Conservation (phyloP, 2,888 invertebrate species). For the Platycheirus rosarum region DNA sequence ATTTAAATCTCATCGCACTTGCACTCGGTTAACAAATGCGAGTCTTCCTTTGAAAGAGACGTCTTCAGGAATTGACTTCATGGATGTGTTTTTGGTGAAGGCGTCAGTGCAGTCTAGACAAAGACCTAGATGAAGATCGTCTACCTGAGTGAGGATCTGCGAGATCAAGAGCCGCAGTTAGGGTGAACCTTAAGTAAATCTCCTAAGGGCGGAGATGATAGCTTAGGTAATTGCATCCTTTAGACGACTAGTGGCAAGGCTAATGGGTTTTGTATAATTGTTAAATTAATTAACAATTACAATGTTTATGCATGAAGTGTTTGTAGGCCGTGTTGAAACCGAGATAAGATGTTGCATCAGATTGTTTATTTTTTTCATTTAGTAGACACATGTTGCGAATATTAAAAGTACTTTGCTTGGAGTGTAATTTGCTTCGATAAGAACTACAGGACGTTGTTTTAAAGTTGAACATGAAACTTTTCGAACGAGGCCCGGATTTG, state of each 20-base stretch:
- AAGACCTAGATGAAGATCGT: neutral
- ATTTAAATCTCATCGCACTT: slow-evolving; percentile 32
- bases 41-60: neutral
- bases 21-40: neutral
- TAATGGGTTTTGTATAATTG: slow-evolving; percentile 3
- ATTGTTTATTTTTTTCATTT: slow-evolving; percentile 23
- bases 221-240: too few relatives aligned
- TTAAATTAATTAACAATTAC: slow-evolving; percentile 8
- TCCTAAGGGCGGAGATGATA: too few relatives aligned
- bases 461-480: neutral
- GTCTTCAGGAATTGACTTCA: neutral
- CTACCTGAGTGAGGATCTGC: slow-evolving; percentile 17
- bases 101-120: slow-evolving; percentile 23
- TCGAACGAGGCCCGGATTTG: neutral
- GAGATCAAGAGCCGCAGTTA: neutral
- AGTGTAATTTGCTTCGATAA: slow-evolving; percentile 18
- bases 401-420: neutral
- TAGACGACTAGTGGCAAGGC: slow-evolving; percentile 12
- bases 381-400: slow-evolving; percentile 12
- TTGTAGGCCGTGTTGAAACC: slow-evolving; percentile 19
- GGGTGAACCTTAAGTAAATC: too few relatives aligned
- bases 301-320: slow-evolving; percentile 7
- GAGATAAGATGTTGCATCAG: slow-evolving; percentile 26
- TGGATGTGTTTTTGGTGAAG: slow-evolving; percentile 3
- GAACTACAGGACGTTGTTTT: neutral